phyloP scores from a whole-genome alignment of 1,140 invertebrate genomes.

The Subanguina moxae region DNA sequence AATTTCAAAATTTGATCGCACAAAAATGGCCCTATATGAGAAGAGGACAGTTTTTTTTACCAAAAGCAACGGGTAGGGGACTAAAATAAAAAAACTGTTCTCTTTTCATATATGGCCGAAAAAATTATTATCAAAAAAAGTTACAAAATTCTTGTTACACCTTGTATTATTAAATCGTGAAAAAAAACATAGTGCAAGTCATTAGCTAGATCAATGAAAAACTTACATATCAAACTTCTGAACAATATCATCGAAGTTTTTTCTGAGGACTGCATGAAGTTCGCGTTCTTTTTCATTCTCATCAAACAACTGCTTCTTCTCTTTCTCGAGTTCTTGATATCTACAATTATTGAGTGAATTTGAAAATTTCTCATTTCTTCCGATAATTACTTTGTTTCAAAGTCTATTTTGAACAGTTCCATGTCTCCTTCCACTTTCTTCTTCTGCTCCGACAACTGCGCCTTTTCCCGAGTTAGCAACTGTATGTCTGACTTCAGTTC shows the following conservation, averaged over 20 bases:
- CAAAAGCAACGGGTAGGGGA: no score
- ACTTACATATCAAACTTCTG: constrained; percentile 30
- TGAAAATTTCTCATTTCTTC: no score
- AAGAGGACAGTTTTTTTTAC: no score
- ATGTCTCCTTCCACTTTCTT: background rate
- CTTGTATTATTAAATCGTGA: no score
- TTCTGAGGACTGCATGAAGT: constrained; percentile 27
- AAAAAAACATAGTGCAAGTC: no score
- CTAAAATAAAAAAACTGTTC: no score
- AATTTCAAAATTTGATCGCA: no score
- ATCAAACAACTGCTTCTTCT: constrained; percentile 22
- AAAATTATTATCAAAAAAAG: no score
- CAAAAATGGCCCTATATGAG: no score
- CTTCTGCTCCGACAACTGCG: background rate
- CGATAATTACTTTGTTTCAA: no score
- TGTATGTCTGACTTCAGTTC: constrained; percentile 5
- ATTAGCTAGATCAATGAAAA: background rate
- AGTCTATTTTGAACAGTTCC: background rate
- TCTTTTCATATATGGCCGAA: no score
- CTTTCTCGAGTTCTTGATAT: background rate
- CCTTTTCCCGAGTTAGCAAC: background rate
- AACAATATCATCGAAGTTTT: constrained; percentile 24
- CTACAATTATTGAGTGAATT: background rate
- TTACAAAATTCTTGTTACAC: no score
- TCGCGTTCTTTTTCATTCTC: constrained; percentile 32